phyloP scores from a whole-genome alignment of 2,888 invertebrate species.

The Drosophila putrida region DNA sequence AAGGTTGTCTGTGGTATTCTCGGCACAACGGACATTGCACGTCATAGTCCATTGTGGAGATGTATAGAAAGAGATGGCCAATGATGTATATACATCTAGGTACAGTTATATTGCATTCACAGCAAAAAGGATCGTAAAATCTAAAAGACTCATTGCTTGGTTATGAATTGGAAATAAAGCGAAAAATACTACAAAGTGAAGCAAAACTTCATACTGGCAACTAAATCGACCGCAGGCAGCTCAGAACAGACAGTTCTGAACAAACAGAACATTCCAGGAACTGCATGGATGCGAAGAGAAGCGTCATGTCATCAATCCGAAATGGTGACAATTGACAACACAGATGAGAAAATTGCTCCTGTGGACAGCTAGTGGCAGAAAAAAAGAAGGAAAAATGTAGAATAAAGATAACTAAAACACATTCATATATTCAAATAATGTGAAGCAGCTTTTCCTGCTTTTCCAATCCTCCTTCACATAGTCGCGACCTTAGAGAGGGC shows the following conservation, averaged over 20 bases:
- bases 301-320: slow-evolving; percentile 59
- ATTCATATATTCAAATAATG: slow-evolving; percentile 68
- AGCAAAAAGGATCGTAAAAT: slow-evolving; percentile 32
- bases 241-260: neutral
- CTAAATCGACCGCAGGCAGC: slow-evolving; percentile 30
- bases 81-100: neutral
- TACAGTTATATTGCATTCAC: slow-evolving; percentile 5
- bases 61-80: slow-evolving; percentile 51
- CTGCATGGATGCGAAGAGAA: neutral
- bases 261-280: slow-evolving; percentile 6
- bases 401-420: slow-evolving; percentile 21
- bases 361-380: slow-evolving; percentile 32
- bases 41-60: slow-evolving; percentile 32
- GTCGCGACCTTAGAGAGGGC: slow-evolving; percentile 3
- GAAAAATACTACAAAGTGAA: slow-evolving; percentile 37
- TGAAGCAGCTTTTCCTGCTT: slow-evolving; percentile 51
- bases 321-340: slow-evolving; percentile 77
- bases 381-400: neutral
- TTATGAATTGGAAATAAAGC: slow-evolving; percentile 49
- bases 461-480: slow-evolving; percentile 9
- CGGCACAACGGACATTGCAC: neutral
- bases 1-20: slow-evolving; percentile 1
- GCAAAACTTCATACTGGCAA: slow-evolving; percentile 14
- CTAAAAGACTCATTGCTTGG: slow-evolving; percentile 14
- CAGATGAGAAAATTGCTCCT: slow-evolving; percentile 44